These are phyloP conservation scores for Junonia oenone DNA, from an alignment of 2,888 invertebrate genomes.

Conservation along the genomic window DNA sequence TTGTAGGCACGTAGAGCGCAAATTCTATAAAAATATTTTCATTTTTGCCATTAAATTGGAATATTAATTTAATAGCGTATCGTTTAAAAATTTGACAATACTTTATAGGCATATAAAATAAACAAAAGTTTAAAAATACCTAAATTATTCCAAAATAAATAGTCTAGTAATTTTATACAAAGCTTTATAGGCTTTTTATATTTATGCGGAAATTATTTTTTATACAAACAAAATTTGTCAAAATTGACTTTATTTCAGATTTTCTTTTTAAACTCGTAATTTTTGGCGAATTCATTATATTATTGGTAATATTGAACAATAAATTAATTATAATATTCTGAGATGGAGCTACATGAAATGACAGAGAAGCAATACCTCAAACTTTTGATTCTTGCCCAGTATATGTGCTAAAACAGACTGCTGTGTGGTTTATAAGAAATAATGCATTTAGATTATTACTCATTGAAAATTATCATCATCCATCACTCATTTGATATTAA, in stretches of 20 bases:
- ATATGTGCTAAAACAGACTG: not conserved
- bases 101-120: constrained; percentile 12
- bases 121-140: not conserved
- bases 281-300: too few relatives aligned
- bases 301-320: too few relatives aligned
- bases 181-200: constrained; percentile 1
- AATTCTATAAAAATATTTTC: not conserved
- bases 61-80: constrained; percentile 10
- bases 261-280: too few relatives aligned
- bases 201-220: not conserved
- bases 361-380: not conserved
- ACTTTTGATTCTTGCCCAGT: not conserved
- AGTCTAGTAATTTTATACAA: constrained; percentile 4
- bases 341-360: not conserved
- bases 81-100: constrained; percentile 24
- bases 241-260: not conserved
- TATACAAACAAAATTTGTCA: not conserved
- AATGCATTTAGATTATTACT: not conserved
- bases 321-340: not conserved
- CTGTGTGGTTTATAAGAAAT: not conserved
- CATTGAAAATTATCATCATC: not conserved
- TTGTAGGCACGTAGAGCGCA: not conserved
- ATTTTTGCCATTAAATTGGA: not conserved
- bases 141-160: not conserved
- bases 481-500: not conserved